Evolutionary conservation across 2,113 vertebrate genomes (phyloP).

Genomic region (Geococcyx californianus): DNA sequence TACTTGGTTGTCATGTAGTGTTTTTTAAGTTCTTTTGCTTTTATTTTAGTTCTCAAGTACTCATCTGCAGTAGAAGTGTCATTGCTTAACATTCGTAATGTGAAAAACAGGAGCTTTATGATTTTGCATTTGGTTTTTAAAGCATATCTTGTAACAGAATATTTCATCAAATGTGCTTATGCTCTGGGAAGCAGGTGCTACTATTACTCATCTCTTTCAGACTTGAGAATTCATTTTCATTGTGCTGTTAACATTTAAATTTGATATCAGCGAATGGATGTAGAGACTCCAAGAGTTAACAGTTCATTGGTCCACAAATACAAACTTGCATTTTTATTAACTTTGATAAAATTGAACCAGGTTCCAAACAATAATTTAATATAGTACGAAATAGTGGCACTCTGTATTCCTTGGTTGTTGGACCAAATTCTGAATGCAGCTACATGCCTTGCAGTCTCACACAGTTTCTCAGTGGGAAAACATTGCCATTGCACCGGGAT

Average conservation of each 20-base stretch:
- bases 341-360: neutral
- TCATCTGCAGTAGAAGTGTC: slow-evolving; percentile 53
- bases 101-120: neutral
- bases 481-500: slow-evolving; percentile 55
- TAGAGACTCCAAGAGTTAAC: neutral
- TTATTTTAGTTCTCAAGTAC: slow-evolving; percentile 22
- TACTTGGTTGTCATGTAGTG: slow-evolving; percentile 29
- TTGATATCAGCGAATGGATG: neutral
- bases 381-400: slow-evolving; percentile 35
- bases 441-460: slow-evolving; percentile 7
- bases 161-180: slow-evolving; percentile 36
- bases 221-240: neutral
- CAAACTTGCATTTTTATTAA: neutral
- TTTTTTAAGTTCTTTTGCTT: slow-evolving; percentile 33
- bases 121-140: neutral
- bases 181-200: slow-evolving; percentile 50
- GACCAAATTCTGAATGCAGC: neutral
- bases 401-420: slow-evolving; percentile 30
- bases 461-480: neutral
- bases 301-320: neutral
- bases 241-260: neutral
- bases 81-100: slow-evolving; percentile 46
- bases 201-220: slow-evolving; percentile 16
- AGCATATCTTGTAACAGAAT: neutral
- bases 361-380: neutral